These are phyloP conservation scores for Hystrix cristata DNA, from an alignment of 2,113 vertebrate species.

Conservation along the genomic window DNA sequence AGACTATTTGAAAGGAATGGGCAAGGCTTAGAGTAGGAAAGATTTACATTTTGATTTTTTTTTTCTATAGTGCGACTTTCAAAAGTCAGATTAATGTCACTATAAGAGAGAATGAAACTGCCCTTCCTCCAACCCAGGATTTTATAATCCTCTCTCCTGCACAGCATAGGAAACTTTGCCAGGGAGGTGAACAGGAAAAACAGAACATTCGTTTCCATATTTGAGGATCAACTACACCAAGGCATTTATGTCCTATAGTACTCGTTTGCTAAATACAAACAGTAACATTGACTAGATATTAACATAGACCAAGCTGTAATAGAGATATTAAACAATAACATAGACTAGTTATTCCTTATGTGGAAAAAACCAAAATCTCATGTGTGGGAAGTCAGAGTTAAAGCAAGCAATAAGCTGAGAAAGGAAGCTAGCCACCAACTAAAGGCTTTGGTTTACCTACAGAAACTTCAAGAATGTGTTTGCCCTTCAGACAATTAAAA, in stretches of 20 bases:
- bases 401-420: background rate
- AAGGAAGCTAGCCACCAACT: background rate
- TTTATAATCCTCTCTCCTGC: background rate
- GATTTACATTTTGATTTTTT: background rate
- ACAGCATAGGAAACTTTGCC: background rate
- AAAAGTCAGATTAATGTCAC: background rate
- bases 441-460: background rate
- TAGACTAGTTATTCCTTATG: background rate
- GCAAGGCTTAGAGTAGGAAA: background rate
- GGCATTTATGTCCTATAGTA: background rate
- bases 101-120: background rate
- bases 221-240: background rate
- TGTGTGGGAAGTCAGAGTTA: background rate
- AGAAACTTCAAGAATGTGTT: constrained; percentile 4
- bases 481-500: constrained; percentile 38
- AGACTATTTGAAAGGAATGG: constrained; percentile 64
- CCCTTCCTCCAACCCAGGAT: background rate
- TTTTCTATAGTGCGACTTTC: background rate
- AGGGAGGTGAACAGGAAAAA: background rate
- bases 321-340: background rate
- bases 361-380: background rate
- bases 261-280: background rate
- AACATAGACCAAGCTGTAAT: background rate
- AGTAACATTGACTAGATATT: background rate
- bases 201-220: background rate